Evolutionary conservation across 1,140 invertebrate genomes (phyloP), one percentile per base, ranked within the genome.

Genomic region (Pseudoatta argentina): DNA sequence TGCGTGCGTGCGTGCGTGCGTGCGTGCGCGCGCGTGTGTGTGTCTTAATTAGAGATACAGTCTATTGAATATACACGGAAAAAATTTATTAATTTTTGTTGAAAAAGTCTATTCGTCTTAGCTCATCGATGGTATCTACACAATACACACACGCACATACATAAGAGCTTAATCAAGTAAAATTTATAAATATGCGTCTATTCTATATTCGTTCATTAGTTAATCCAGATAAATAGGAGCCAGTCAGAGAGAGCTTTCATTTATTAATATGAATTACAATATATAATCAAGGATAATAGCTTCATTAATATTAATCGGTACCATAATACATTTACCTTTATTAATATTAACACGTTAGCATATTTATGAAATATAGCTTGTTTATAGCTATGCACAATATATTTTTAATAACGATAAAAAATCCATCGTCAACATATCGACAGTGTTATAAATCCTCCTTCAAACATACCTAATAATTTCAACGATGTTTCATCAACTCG

Each of bases 261-360:
- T 77, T 69, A 89, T 89, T 82, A 89, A 82, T 82, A 77, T 86
- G 86, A 86, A 89, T 89, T 61, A 59, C 55, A 57, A 83, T 61
- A 75, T 66, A 66, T 71, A 86, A 89, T 88, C 67, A 88, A 69
- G 10, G 53, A 86, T 81, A 88, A 88, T 86, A 59, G 39, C 69
- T 63, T 64, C 30, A 61, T 83, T 77, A 83, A 89, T 88, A 89
- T 87, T 89, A 89, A 89, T 76, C 66, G 82, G 48, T 85, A 85
- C 12, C n/a, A n/a, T 77, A 77, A 48, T 66, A 61, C 73, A 21
- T 24, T 76, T 55, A 78, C 30, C 61, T 78, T 73, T 6, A 83
- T 75, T 63, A 55, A 73, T 83, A 51, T 48, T 53, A 79, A 55
- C 67, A 48, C 69, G 69, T 73, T 24, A 14, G 8, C 66, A 12